These are phyloP conservation scores for Oreochromis niloticus DNA, from an alignment of 2,113 vertebrate genomes.

Conservation along the genomic window DNA sequence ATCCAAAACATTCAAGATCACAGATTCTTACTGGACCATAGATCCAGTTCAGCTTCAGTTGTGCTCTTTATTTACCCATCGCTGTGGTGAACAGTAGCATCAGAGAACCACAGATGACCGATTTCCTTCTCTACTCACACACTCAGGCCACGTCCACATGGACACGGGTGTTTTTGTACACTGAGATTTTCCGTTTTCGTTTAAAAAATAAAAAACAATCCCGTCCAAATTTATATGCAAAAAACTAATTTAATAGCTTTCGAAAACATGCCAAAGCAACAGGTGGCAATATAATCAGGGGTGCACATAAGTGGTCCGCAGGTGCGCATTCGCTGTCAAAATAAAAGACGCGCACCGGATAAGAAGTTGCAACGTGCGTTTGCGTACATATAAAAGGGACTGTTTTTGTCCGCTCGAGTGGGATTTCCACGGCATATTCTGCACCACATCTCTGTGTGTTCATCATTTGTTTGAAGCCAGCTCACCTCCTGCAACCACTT, in stretches of 20 bases:
- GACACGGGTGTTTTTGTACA: background rate
- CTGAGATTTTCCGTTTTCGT: fast-evolving
- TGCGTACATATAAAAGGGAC: too few species aligned
- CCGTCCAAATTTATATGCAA: background rate
- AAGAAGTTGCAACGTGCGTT: too few species aligned
- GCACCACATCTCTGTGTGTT: too few species aligned
- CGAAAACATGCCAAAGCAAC: background rate
- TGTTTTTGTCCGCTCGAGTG: too few species aligned
- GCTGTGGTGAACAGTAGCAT: background rate
- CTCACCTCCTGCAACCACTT: too few species aligned
- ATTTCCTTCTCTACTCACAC: background rate
- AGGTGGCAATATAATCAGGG: fast-evolving
- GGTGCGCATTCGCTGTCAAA: too few species aligned
- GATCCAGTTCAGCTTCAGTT: background rate
- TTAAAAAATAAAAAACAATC: background rate
- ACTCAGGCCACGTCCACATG: background rate
- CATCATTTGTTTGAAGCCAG: too few species aligned
- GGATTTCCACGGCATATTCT: too few species aligned
- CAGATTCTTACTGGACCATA: background rate
- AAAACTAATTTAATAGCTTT: fast-evolving
- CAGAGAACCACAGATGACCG: fast-evolving
- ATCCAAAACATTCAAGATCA: background rate
- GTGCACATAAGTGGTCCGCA: fast-evolving
- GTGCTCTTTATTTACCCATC: background rate
- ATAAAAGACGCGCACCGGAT: too few species aligned